A percentile compares a stretch with the other conserved stretches of the same genome.
Conservation (phyloP, 2,113 vertebrate species). For the Lathamus discolor region DNA sequence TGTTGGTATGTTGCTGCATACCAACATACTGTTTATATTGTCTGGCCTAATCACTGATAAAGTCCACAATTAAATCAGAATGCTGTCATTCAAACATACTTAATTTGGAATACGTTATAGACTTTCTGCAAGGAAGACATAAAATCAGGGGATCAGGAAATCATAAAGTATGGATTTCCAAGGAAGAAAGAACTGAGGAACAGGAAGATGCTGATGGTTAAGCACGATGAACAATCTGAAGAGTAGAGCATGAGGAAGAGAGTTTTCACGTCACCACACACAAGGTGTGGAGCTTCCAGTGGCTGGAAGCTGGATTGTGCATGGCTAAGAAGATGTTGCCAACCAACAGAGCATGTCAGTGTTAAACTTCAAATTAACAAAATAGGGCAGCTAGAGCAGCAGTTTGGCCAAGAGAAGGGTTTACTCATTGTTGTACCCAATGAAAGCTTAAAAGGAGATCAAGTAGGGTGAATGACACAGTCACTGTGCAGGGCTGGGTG, state of each 20-base stretch:
- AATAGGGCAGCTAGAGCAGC: not conserved
- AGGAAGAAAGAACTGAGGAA: not conserved
- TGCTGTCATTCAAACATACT: constrained; percentile 52
- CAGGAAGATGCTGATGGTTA: not conserved
- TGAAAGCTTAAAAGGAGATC: not conserved
- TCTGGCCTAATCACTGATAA: constrained; percentile 47
- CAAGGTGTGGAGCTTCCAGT: not conserved
- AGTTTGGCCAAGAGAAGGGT: not conserved
- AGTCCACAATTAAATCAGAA: constrained; percentile 49
- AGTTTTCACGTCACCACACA: accelerated
- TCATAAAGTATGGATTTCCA: not conserved
- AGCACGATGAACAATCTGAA: not conserved
- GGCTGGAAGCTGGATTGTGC: not conserved
- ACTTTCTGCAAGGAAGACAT: not conserved
- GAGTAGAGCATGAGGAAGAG: not conserved
- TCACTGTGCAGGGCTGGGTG: not conserved
- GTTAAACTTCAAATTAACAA: not conserved
- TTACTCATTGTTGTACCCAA: not conserved
- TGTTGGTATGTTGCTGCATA: not conserved
- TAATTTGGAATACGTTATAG: constrained; percentile 58
- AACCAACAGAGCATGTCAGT: not conserved
- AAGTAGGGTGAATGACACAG: not conserved
- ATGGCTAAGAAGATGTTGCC: not conserved
- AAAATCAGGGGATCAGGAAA: not conserved
- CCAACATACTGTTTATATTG: not conserved